These are phyloP conservation scores for Drosophila bifasciata DNA, from an alignment of 1,140 invertebrate species.

Conservation along the genomic window DNA sequence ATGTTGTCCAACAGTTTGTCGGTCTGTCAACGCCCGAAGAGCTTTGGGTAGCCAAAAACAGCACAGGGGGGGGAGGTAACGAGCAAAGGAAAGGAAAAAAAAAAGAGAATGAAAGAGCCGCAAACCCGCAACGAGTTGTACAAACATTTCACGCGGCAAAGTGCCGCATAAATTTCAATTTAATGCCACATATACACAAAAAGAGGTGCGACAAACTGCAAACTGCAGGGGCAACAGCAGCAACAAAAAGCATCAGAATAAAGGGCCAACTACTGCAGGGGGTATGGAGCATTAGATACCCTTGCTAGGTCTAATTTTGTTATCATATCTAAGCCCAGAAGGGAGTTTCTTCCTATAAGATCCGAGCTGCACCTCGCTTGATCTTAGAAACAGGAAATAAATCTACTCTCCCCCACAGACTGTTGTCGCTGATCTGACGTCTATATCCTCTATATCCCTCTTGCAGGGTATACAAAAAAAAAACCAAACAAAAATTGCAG, in stretches of 20 bases:
- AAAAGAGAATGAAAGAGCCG: conserved; percentile 49
- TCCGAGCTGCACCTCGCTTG: no score
- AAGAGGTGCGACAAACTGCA: conserved; percentile 61
- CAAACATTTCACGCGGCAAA: conserved; percentile 82
- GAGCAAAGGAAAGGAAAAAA: not conserved
- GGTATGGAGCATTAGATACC: no score
- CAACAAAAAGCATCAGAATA: conserved; percentile 32
- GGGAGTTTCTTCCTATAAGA: no score
- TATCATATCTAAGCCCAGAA: no score
- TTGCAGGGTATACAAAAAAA: no score
- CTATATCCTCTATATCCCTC: no score
- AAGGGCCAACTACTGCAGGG: no score
- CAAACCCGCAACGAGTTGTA: conserved; percentile 80
- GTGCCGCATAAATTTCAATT: conserved; percentile 82
- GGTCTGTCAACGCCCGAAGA: conserved; percentile 74
- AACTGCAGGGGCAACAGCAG: conserved; percentile 22
- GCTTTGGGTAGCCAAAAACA: conserved; percentile 27
- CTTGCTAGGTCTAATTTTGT: no score
- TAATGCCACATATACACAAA: conserved; percentile 70
- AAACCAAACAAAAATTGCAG: conserved; percentile 7
- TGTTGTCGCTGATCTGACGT: no score
- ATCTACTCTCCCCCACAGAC: no score
- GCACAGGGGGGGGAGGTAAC: not conserved
- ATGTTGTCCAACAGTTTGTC: conserved; percentile 79
- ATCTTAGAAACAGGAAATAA: no score